phyloP scores from a whole-genome alignment of 2,888 invertebrate genomes.

The Drosophila demipolita region DNA sequence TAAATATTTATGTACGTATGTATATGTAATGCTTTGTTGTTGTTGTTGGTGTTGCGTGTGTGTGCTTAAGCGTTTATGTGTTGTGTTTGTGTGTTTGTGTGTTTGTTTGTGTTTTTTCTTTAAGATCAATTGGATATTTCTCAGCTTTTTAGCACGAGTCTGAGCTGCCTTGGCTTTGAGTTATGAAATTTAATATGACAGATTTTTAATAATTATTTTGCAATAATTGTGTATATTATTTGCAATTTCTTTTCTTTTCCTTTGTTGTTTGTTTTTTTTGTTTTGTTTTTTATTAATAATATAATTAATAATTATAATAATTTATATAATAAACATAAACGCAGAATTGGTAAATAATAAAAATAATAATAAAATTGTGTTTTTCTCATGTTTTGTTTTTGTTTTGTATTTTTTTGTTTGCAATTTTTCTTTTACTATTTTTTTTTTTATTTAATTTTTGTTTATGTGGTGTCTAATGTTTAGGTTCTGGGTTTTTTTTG shows the following conservation, averaged over 20 bases:
- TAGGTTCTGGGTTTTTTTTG: conserved; percentile 7
- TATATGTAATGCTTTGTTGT: conserved; percentile 46
- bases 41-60: conserved; percentile 54
- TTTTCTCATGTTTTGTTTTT: conserved; percentile 46
- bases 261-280: conserved; percentile 35
- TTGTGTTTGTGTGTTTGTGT: conserved; percentile 29
- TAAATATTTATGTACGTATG: conserved; percentile 56
- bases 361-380: conserved; percentile 80
- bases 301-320: conserved; percentile 83
- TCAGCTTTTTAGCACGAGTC: conserved; percentile 41
- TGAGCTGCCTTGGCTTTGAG: conserved; percentile 42
- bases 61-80: conserved; percentile 40
- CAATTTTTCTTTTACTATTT: conserved; percentile 55
- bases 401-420: conserved; percentile 58
- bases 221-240: conserved; percentile 54
- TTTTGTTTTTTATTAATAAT: conserved; percentile 70
- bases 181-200: conserved; percentile 51
- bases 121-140: conserved; percentile 60
- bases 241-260: conserved; percentile 43
- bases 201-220: conserved; percentile 39
- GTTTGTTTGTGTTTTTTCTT: conserved; percentile 39
- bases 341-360: conserved; percentile 83
- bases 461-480: conserved; percentile 36
- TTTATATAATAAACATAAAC: conserved; percentile 84
- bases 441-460: conserved; percentile 51